A percentile compares a stretch with the other conserved stretches of the same genome.
Conservation (phyloP, 1,140 invertebrate species). For the Ridgeia piscesae region DNA sequence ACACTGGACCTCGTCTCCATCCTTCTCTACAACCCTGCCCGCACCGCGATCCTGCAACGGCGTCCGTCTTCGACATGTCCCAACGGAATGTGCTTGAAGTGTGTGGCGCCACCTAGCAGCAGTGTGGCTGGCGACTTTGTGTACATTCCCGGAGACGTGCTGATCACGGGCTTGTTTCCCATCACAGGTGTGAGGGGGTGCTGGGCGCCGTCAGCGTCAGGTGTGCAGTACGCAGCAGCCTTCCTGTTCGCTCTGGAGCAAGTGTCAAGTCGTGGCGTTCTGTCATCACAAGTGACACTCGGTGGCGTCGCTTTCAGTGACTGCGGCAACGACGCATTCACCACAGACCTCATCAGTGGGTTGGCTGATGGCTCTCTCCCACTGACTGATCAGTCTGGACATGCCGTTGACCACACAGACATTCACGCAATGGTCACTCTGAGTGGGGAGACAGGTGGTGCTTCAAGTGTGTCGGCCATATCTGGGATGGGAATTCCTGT, state of each 20-base stretch:
- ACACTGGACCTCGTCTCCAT: not conserved
- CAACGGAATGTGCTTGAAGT: not conserved
- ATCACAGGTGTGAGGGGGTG: not conserved
- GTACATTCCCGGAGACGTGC: not conserved
- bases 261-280: not conserved
- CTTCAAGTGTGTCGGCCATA: not conserved
- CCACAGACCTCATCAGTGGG: not conserved
- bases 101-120: not conserved
- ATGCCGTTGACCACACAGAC: not conserved
- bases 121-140: not conserved
- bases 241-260: not conserved
- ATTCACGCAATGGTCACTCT: not conserved
- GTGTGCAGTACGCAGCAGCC: not conserved
- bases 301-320: slow-evolving; percentile 5
- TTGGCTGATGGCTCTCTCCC: not conserved
- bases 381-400: not conserved
- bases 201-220: not conserved
- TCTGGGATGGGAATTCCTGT: not conserved
- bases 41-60: not conserved
- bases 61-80: not conserved
- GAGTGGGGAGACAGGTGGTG: not conserved
- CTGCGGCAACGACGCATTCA: not conserved
- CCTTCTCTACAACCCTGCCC: not conserved
- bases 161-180: not conserved
- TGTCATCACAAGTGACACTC: not conserved